phyloP scores from a whole-genome alignment of 2,888 invertebrate species.

The Camponotus fellah region DNA sequence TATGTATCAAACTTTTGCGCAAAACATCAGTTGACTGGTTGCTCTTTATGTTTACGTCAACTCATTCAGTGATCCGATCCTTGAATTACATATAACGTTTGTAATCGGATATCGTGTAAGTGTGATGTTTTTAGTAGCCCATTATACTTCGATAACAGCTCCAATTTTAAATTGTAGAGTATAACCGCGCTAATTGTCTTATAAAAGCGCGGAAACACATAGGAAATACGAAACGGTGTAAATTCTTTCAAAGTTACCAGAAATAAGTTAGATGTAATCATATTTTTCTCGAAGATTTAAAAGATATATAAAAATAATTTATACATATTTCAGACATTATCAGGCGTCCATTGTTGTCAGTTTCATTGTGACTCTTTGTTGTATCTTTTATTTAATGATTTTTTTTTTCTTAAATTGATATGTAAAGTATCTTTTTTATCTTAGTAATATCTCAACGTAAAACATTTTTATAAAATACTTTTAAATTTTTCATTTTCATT shows the following conservation, averaged over 20 bases:
- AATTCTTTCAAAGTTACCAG: not conserved
- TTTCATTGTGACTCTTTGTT: not conserved
- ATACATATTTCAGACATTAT: not conserved
- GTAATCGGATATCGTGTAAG: constrained; percentile 33
- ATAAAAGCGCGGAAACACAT: not conserved
- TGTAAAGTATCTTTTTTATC: not conserved
- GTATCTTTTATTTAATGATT: not conserved
- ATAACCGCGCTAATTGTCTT: not conserved
- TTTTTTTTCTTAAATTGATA: constrained; percentile 14
- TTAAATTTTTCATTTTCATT: not conserved
- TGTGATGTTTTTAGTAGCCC: not conserved
- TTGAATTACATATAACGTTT: constrained; percentile 19
- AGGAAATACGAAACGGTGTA: not conserved
- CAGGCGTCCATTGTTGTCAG: not conserved
- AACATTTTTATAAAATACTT: not conserved
- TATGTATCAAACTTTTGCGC: not conserved
- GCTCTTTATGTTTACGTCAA: constrained; percentile 11
- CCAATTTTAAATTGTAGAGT: constrained; percentile 26
- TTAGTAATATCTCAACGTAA: too few relatives aligned
- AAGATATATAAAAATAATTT: constrained; percentile 1
- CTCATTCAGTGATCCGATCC: constrained; percentile 20
- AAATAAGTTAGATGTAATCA: not conserved
- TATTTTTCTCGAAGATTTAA: not conserved
- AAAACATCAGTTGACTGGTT: constrained; percentile 19
- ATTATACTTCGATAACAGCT: constrained; percentile 7